Percentiles rank a stretch among this genome's conserved stretches.
phyloP scores from a whole-genome alignment of 2,888 invertebrate genomes.

The Diaphora mendica region DNA sequence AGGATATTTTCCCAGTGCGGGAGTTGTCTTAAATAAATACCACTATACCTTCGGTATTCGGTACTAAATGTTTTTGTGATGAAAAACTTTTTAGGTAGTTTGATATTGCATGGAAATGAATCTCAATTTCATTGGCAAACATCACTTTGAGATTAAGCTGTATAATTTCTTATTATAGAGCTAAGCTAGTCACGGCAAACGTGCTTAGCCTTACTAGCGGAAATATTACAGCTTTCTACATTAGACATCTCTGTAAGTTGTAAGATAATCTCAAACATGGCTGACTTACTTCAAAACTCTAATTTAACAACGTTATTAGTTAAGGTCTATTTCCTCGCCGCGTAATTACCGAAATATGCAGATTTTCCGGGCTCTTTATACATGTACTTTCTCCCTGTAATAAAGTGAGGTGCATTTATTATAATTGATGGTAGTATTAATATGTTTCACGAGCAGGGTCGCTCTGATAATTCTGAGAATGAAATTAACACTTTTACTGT shows the following conservation, averaged over 20 bases:
- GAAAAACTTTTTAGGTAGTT: too few relatives aligned
- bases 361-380: slow-evolving; percentile 34
- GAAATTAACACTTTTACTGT: neutral
- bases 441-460: neutral
- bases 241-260: neutral
- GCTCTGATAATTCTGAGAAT: neutral
- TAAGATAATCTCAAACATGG: slow-evolving; percentile 5
- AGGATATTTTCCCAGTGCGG: too few relatives aligned
- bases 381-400: slow-evolving; percentile 37
- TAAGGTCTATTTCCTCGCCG: slow-evolving; percentile 42
- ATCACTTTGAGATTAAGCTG: slow-evolving; percentile 2
- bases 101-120: neutral
- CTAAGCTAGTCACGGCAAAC: neutral
- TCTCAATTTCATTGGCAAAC: neutral
- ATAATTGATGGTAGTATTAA: neutral
- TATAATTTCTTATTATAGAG: slow-evolving; percentile 3
- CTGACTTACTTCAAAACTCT: slow-evolving; percentile 32
- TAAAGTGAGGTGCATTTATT: neutral
- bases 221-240: neutral
- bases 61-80: too few relatives aligned
- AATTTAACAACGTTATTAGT: slow-evolving; percentile 44
- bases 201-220: slow-evolving; percentile 17
- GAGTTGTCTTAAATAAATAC: too few relatives aligned
- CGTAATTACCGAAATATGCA: slow-evolving; percentile 37
- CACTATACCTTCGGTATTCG: too few relatives aligned